Base-by-base conservation (phyloP, 2,113 vertebrate genomes). In the Onychostruthus taczanowskii region DNA sequence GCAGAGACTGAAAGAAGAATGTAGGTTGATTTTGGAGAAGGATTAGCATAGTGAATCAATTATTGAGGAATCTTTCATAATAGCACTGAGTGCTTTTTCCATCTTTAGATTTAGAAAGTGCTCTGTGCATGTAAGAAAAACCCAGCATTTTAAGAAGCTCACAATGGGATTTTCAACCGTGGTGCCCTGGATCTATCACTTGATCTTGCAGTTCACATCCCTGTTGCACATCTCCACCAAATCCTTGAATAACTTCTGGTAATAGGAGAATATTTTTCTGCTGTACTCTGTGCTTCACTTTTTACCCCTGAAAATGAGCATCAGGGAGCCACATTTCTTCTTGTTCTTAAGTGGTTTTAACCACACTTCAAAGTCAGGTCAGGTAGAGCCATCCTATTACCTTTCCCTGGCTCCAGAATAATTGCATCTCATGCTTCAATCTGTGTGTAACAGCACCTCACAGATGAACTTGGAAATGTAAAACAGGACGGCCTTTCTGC, bases 351-450 rank as follows among this genome's bases (percentile, higher is more conserved):
- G 61, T 61, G 73, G 15, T 91, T 94, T 84, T 68, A 89, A 74
- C 39, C 68, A 91, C 82, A 83, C n/a, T 95, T 96, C 68, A 39
- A 80, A 90, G 70, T 88, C 91, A 91, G 72, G 76, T 93, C 90
- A 95, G 90, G 85, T 63, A 80, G 18, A 84, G 58, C 33, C 75
- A 80, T 88, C 46, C 82, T 61, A 64, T 95, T 94, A 86, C 75
- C 76, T 58, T 83, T 76, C 27, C 63, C 63, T 81, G 20, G 55
- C 74, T 86, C 63, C 50, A 86, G 55, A 90, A 61, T 88, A 90
- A 95, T 88, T 95, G 55, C 75, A 64, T 70, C 30, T 90, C 61
- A 59, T 77, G 67, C 59, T 93, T 95, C 90, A 76, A 35, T 84
- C 79, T 84, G 13, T 61, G 75, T 44, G 53, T 50, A 90, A 61